A percentile compares a stretch with the other conserved stretches of the same genome.
These are phyloP conservation scores for Ephialtes manifestator DNA, from an alignment of 2,888 invertebrate genomes.

Conservation along the genomic window DNA sequence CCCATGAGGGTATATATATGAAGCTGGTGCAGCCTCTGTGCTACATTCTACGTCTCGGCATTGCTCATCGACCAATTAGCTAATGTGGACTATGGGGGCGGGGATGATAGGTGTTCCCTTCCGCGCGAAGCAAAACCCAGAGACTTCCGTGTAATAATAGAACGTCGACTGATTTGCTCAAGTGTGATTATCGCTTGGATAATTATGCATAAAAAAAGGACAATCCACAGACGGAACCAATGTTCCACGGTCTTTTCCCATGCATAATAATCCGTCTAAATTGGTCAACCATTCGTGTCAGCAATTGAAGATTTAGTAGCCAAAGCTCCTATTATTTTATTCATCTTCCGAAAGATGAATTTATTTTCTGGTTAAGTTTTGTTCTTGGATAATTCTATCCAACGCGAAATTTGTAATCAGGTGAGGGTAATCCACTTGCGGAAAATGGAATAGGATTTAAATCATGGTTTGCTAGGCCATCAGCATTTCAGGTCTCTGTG, in stretches of 20 bases:
- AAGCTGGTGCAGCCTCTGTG: conserved; percentile 27
- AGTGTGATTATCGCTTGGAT: conserved; percentile 40
- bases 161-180: conserved; percentile 49
- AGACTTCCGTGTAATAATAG: conserved; percentile 38
- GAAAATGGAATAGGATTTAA: conserved; percentile 62
- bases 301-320: not conserved
- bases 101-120: conserved; percentile 40
- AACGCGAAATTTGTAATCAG: not conserved
- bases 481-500: conserved; percentile 30
- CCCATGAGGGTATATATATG: conserved; percentile 18
- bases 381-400: not conserved
- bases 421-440: conserved; percentile 33
- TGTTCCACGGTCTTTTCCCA: conserved; percentile 24
- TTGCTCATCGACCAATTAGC: conserved; percentile 72
- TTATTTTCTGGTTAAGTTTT: not conserved
- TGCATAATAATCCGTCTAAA: conserved; percentile 34
- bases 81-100: conserved; percentile 69
- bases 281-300: conserved; percentile 2
- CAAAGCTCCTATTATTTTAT: not conserved
- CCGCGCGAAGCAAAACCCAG: conserved; percentile 59
- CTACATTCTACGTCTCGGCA: conserved; percentile 50
- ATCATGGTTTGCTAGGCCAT: conserved; percentile 54
- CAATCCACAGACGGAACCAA: conserved; percentile 30
- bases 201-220: conserved; percentile 34
- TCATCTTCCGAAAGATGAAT: not conserved